Conservation (phyloP, 2,113 vertebrate genomes). For the Alligator mississippiensis region DNA sequence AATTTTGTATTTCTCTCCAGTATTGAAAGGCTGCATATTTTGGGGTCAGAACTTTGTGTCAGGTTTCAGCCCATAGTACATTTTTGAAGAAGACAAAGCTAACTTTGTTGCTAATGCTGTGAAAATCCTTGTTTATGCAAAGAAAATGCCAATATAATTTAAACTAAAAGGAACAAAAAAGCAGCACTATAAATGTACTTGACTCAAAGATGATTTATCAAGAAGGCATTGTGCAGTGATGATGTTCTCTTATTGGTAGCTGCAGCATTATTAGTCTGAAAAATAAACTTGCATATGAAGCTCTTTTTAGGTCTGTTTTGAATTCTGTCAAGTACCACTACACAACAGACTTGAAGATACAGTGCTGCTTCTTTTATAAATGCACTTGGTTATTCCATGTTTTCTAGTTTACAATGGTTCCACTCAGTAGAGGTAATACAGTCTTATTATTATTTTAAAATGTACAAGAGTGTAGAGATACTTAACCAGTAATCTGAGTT, state of each 20-base stretch:
- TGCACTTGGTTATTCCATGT: neutral
- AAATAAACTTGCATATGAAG: neutral
- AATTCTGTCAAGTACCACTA: neutral
- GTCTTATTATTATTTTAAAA: neutral
- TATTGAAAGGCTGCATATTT: neutral
- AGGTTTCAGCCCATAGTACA: neutral
- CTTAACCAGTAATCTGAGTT: neutral
- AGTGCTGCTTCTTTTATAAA: neutral
- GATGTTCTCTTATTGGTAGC: neutral
- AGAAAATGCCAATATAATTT: constrained; percentile 23
- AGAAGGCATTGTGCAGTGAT: neutral
- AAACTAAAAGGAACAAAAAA: constrained; percentile 5
- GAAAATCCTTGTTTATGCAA: neutral
- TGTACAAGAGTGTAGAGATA: neutral
- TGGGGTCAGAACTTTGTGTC: rapidly evolving
- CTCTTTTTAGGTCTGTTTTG: neutral
- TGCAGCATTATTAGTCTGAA: neutral
- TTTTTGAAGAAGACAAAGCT: neutral
- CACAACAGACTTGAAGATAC: neutral
- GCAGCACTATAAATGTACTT: neutral
- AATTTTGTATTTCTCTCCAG: neutral
- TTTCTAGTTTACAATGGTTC: neutral
- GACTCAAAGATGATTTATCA: neutral
- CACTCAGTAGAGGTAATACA: neutral
- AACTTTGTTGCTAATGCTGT: neutral